Base-by-base conservation (phyloP, 1,140 invertebrate genomes). In the Drosophila oshimai region DNA sequence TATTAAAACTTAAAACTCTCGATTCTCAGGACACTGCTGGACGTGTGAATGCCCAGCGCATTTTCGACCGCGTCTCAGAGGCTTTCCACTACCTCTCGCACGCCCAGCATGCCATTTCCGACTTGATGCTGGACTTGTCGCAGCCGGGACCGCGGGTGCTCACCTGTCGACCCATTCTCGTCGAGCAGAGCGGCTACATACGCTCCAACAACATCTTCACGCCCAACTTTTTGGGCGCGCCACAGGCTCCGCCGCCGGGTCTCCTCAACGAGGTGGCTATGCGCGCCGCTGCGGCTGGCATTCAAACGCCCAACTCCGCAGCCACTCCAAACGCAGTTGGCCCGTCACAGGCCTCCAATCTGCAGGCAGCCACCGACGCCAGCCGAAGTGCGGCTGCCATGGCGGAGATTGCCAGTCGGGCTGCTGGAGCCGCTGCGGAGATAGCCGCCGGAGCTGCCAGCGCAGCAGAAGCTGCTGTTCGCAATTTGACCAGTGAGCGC, bases 31-130 rank as follows among this genome's bases (percentile, higher is more conserved):
- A 90, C 46, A 90, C 91, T 34, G 71, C 88, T n/a, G 88, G 89
- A 1, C 89, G 92, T 0, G 92, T 92, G 47, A 90, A 92, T 57
- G 92, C 92, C 4, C 95, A 96, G 80, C 92, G 92, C 3, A 90
- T 95, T 17, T 94, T 95, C 31, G 94, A 95, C 76, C 91, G 94
- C 10, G 95, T 97, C 1, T 95, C 95, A 0, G 95, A 96, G 89
- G 92, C 95, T 17, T 92, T 98, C 62, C 98, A 99, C 89, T 95
- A 94, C 50, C 91, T 98, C 49, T 94, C 96, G 4, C 98, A 98
- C 88, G 95, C 95, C 17, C 96, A 96, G 90, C 98, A 99, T 90
- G 94, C 95, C 3, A 91, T 98, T 6, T 98, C 96, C 86, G 97
- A 99, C 80, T 92, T 97, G 24, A 95, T 95, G 90, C 93, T 97